Percentiles rank a stretch among this genome's conserved stretches.
Conservation (phyloP, 2,888 invertebrate species). For the Tridacna crocea region DNA sequence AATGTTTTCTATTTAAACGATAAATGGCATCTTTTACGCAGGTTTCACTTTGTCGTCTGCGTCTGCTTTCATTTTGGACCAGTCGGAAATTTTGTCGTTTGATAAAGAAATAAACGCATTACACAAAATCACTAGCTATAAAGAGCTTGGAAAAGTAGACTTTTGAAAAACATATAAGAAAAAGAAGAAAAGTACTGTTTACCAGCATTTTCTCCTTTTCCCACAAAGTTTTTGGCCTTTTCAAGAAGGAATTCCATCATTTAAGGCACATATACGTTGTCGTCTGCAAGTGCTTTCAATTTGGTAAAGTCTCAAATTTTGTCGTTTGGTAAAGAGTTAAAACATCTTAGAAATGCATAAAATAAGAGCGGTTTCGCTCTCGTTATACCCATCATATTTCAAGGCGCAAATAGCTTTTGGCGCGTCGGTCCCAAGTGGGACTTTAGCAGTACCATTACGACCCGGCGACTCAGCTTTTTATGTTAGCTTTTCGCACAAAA, state of each 20-base stretch:
- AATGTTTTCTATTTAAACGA: not conserved
- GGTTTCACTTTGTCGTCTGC: not conserved
- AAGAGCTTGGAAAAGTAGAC: too few relatives aligned
- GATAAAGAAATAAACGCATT: too few relatives aligned
- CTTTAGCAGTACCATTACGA: slow-evolving; percentile 42
- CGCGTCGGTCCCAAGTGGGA: slow-evolving; percentile 43
- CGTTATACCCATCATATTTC: slow-evolving; percentile 50
- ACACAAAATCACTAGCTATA: too few relatives aligned
- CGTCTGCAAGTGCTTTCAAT: too few relatives aligned
- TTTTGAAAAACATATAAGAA: too few relatives aligned
- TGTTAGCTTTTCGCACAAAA: slow-evolving; percentile 68
- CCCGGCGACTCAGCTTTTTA: slow-evolving; percentile 52
- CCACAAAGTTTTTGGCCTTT: too few relatives aligned
- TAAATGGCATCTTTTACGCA: not conserved
- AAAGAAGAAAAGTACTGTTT: too few relatives aligned
- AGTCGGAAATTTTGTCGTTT: not conserved
- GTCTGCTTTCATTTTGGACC: not conserved
- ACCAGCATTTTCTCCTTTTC: too few relatives aligned
- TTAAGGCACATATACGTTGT: too few relatives aligned
- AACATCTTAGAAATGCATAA: slow-evolving; percentile 60
- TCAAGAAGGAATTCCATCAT: too few relatives aligned
- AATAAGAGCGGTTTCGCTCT: slow-evolving; percentile 52
- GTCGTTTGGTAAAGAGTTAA: not conserved
- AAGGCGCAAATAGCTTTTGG: slow-evolving; percentile 64
- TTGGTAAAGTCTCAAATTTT: not conserved